Evolutionary conservation across 2,113 vertebrate genomes (phyloP).

Genomic region (Prionailurus viverrinus): DNA sequence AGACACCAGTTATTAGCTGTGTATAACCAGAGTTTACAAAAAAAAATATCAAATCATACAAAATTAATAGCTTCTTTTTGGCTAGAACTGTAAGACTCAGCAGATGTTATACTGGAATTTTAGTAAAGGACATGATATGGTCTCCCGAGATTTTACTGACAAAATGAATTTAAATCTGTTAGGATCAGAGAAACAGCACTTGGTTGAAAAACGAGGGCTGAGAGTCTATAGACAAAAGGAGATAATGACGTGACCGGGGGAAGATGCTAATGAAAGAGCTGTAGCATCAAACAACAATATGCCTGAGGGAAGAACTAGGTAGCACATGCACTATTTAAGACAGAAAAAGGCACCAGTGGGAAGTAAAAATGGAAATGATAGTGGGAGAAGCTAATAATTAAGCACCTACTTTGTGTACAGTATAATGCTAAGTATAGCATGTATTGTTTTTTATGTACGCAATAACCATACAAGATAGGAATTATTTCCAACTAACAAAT

Average conservation of each 20-base stretch:
- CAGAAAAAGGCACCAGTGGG: not conserved
- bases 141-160: conserved; percentile 75
- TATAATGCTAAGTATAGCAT: not conserved
- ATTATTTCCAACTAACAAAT: conserved; percentile 29
- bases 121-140: conserved; percentile 64
- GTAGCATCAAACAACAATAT: not conserved
- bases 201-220: conserved; percentile 52
- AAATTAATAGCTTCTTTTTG: conserved; percentile 66
- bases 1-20: conserved; percentile 25
- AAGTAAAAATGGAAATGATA: not conserved
- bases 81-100: conserved; percentile 52
- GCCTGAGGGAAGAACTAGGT: not conserved
- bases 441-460: not conserved
- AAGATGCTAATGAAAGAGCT: conserved; percentile 42
- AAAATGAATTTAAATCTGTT: conserved; percentile 73
- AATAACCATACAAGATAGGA: not conserved
- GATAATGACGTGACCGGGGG: conserved; percentile 45
- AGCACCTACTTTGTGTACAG: not conserved
- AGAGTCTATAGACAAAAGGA: conserved; percentile 68
- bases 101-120: conserved; percentile 79
- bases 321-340: not conserved
- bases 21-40: conserved; percentile 27
- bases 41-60: conserved; percentile 39
- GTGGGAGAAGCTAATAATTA: not conserved
- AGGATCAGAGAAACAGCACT: conserved; percentile 60